Conservation (phyloP, 1,140 invertebrate genomes). For the Physella acuta region DNA sequence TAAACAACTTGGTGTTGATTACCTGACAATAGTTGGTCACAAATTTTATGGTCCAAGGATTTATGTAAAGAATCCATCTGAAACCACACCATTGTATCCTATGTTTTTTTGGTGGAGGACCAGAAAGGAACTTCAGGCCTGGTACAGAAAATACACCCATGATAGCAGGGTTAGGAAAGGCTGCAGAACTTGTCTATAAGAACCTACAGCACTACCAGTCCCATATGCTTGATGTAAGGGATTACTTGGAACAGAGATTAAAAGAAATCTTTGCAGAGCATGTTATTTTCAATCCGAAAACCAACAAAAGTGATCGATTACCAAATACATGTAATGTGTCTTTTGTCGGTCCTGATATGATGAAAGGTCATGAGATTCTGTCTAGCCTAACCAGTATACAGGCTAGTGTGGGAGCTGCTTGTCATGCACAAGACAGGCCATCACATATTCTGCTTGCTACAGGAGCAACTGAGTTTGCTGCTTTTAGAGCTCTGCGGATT, state of each 20-base stretch:
- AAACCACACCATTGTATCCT: conserved; percentile 57
- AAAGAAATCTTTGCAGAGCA: conserved; percentile 59
- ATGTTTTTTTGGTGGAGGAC: conserved; percentile 68
- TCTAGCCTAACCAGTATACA: conserved; percentile 54
- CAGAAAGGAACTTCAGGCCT: conserved; percentile 65
- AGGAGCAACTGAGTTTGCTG: conserved; percentile 60
- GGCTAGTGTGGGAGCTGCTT: conserved; percentile 67
- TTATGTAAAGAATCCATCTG: conserved; percentile 50
- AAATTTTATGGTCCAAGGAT: conserved; percentile 72
- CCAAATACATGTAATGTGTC: conserved; percentile 68
- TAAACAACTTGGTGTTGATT: conserved; percentile 64
- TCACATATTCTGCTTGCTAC: conserved; percentile 58
- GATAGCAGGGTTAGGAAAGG: conserved; percentile 58
- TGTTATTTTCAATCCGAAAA: conserved; percentile 62
- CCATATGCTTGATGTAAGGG: conserved; percentile 59
- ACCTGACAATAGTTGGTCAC: conserved; percentile 70
- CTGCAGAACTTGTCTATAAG: conserved; percentile 63
- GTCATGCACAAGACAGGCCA: conserved; percentile 58
- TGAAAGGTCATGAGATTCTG: conserved; percentile 56
- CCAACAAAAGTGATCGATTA: conserved; percentile 50
- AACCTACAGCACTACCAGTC: conserved; percentile 59
- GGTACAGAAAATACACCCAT: conserved; percentile 49
- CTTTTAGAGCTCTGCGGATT: conserved; percentile 62
- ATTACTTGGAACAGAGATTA: conserved; percentile 62
- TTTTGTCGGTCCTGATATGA: conserved; percentile 48